These are phyloP conservation scores for Heteropelma amictum DNA, from an alignment of 2,888 invertebrate species.

Conservation along the genomic window DNA sequence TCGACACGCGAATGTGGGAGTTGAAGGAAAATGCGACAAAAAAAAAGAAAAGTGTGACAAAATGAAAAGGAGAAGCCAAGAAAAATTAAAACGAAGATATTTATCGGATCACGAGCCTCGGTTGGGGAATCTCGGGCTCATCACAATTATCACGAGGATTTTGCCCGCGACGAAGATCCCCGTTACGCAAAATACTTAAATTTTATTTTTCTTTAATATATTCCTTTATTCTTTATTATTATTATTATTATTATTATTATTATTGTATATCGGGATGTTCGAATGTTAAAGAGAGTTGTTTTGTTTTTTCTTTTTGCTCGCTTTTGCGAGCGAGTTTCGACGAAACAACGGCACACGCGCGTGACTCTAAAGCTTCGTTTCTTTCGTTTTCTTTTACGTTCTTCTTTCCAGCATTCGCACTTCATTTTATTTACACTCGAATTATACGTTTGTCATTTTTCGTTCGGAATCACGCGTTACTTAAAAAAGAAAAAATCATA, in stretches of 20 bases:
- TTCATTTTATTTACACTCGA: too few relatives aligned
- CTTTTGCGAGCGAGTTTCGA: too few relatives aligned
- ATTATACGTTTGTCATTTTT: too few relatives aligned
- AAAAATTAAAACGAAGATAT: too few relatives aligned
- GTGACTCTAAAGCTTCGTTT: too few relatives aligned
- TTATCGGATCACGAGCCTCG: conserved; percentile 57
- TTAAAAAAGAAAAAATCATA: too few relatives aligned
- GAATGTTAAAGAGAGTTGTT: conserved; percentile 40
- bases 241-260: too few relatives aligned
- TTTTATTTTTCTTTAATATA: conserved; percentile 13
- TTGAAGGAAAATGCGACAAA: conserved; percentile 14
- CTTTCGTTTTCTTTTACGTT: too few relatives aligned
- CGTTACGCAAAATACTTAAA: conserved; percentile 53
- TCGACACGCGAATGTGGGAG: conserved; percentile 22
- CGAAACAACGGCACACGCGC: too few relatives aligned
- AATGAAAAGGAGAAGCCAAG: conserved; percentile 35
- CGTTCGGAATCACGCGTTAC: too few relatives aligned
- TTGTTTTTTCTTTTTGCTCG: too few relatives aligned
- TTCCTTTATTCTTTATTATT: conserved; percentile 25
- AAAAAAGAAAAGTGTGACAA: conserved; percentile 19
- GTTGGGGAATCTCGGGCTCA: conserved; percentile 55
- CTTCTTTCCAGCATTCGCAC: too few relatives aligned
- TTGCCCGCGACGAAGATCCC: conserved; percentile 53
- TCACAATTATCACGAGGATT: conserved; percentile 55
- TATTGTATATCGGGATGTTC: conserved; percentile 23